phyloP scores from a whole-genome alignment of 2,888 invertebrate species.

The Euclidia mi region DNA sequence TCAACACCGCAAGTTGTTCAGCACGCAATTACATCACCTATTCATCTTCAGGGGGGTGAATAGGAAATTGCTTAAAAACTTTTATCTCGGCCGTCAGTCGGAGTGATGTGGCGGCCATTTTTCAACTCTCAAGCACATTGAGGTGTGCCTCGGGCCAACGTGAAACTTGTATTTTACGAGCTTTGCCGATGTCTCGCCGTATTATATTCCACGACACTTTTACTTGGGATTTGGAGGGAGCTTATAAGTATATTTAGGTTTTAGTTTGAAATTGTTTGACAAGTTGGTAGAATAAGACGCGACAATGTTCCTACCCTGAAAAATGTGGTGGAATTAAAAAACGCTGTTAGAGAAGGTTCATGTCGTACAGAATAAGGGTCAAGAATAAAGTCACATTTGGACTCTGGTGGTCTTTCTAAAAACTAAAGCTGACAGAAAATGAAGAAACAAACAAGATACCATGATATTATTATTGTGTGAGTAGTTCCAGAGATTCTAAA shows the following conservation, averaged over 20 bases:
- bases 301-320: too few species aligned
- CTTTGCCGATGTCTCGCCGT: slow-evolving; percentile 30
- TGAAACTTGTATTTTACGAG: slow-evolving; percentile 51
- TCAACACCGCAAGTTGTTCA: slow-evolving; percentile 23
- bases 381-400: too few species aligned
- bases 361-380: too few species aligned
- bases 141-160: slow-evolving; percentile 50
- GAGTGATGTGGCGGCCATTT: slow-evolving; percentile 50
- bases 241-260: not conserved
- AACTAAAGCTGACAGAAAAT: too few species aligned
- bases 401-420: too few species aligned
- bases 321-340: too few species aligned
- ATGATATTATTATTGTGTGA: too few species aligned
- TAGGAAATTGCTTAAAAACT: slow-evolving; percentile 60
- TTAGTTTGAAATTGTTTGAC: too few species aligned
- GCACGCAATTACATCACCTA: slow-evolving; percentile 47
- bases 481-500: too few species aligned
- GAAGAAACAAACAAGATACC: too few species aligned
- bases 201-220: slow-evolving; percentile 21
- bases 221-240: not conserved
- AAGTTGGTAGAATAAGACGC: too few species aligned
- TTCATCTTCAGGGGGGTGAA: slow-evolving; percentile 53
- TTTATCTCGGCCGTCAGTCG: slow-evolving; percentile 57
- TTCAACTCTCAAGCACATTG: slow-evolving; percentile 41
- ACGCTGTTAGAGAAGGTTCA: too few species aligned